Evolutionary conservation across 1,140 invertebrate genomes (phyloP).

Genomic region (Littorina saxatilis): DNA sequence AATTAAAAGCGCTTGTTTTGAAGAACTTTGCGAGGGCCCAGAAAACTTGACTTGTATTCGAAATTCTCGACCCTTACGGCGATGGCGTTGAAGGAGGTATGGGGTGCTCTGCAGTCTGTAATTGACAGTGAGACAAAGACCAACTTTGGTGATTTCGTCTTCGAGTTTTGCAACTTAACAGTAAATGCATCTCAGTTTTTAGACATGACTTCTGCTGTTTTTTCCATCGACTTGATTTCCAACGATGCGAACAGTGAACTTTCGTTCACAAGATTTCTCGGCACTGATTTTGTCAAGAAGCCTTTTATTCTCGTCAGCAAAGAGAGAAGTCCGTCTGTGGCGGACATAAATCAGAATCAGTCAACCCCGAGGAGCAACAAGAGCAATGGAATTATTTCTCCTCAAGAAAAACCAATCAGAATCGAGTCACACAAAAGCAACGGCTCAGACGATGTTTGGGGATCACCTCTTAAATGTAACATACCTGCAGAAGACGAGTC

Average conservation of each 20-base stretch:
- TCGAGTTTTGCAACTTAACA: not conserved
- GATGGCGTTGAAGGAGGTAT: not conserved
- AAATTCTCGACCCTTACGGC: too few relatives aligned
- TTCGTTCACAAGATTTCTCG: constrained; percentile 5
- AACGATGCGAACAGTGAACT: constrained; percentile 9
- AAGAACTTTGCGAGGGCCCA: too few relatives aligned
- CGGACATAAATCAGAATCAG: constrained; percentile 10
- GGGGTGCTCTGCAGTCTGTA: not conserved
- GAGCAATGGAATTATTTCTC: not conserved
- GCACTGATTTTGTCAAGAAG: constrained; percentile 8
- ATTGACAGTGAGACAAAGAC: not conserved
- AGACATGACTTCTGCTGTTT: constrained; percentile 16
- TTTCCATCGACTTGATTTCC: not conserved
- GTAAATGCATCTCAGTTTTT: not conserved
- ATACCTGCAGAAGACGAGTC: constrained; percentile 16
- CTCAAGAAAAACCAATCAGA: not conserved
- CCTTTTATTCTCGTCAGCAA: constrained; percentile 25
- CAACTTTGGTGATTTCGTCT: not conserved
- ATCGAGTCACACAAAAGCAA: not conserved
- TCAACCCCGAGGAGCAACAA: not conserved
- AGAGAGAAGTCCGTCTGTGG: not conserved
- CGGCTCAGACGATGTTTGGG: constrained; percentile 25
- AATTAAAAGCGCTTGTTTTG: too few relatives aligned
- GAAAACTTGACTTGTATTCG: too few relatives aligned
- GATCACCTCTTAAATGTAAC: constrained; percentile 25